Evolutionary conservation across 2,797 vertebrate genomes (phyloP).

Genomic region (Chiloscyllium punctatum): DNA sequence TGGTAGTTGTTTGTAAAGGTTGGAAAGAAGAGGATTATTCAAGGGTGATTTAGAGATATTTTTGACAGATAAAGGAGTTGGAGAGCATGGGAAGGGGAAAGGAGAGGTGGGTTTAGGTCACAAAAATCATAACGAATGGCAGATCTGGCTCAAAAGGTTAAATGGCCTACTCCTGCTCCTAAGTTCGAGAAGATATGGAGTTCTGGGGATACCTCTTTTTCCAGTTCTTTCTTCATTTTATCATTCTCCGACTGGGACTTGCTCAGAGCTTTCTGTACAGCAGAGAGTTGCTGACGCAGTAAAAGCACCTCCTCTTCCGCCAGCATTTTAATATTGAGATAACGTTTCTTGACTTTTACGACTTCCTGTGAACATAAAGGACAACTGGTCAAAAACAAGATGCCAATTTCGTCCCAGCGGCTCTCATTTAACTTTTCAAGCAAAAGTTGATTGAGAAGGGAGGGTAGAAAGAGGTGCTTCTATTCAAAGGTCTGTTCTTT

Average conservation of each 20-base stretch:
- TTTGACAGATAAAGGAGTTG: too few relatives aligned
- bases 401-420: not conserved
- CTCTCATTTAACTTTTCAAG: not conserved
- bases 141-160: too few relatives aligned
- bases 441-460: not conserved
- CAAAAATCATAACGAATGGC: too few relatives aligned
- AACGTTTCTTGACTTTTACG: slow-evolving; percentile 51
- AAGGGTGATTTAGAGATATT: too few relatives aligned
- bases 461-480: not conserved
- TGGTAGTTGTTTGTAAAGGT: not conserved
- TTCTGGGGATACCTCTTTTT: slow-evolving; percentile 52
- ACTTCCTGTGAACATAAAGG: slow-evolving; percentile 51
- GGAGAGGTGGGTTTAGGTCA: too few relatives aligned
- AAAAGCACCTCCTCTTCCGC: slow-evolving; percentile 54
- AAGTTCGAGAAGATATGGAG: not conserved
- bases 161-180: too few relatives aligned
- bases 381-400: not conserved
- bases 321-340: slow-evolving; percentile 51
- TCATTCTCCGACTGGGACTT: slow-evolving; percentile 51
- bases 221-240: slow-evolving; percentile 50
- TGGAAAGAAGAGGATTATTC: not conserved
- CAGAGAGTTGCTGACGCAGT: slow-evolving; percentile 56
- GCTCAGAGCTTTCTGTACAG: slow-evolving; percentile 50
- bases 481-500: not conserved
- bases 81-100: too few relatives aligned